phyloP scores from a whole-genome alignment of 2,888 invertebrate species.

The Endotricha flammealis region DNA sequence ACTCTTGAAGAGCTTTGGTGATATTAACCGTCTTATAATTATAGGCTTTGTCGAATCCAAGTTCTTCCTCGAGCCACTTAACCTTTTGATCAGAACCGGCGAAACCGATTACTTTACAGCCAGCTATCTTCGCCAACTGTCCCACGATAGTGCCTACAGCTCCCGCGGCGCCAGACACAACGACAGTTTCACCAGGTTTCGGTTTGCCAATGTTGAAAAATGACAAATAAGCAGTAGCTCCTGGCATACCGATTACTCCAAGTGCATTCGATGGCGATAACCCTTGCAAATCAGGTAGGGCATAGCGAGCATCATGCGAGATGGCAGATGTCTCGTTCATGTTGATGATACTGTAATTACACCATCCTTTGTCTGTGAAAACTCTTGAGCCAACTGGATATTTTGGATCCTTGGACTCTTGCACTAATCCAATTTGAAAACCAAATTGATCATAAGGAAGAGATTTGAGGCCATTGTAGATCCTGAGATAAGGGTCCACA shows the following conservation, averaged over 20 bases:
- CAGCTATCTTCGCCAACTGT: slow-evolving; percentile 81
- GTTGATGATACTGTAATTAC: slow-evolving; percentile 7
- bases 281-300: slow-evolving; percentile 4
- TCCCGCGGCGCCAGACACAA: slow-evolving; percentile 81
- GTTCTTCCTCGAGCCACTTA: slow-evolving; percentile 73
- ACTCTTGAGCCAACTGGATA: slow-evolving; percentile 74
- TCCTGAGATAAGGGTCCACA: slow-evolving; percentile 44
- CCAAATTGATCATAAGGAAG: slow-evolving; percentile 37
- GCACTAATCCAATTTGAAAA: slow-evolving; percentile 50
- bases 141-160: slow-evolving; percentile 82
- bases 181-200: slow-evolving; percentile 80
- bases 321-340: neutral
- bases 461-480: slow-evolving; percentile 21
- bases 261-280: slow-evolving; percentile 57
- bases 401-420: slow-evolving; percentile 77
- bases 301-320: neutral
- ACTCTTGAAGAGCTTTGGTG: slow-evolving; percentile 56
- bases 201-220: slow-evolving; percentile 79
- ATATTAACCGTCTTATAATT: slow-evolving; percentile 80
- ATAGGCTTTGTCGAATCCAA: slow-evolving; percentile 79
- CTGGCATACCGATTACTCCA: slow-evolving; percentile 79
- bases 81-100: slow-evolving; percentile 80
- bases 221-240: slow-evolving; percentile 82
- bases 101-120: slow-evolving; percentile 42
- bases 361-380: slow-evolving; percentile 8